Evolutionary conservation across 2,797 vertebrate genomes (phyloP).

Genomic region (Takifugu ocellatus): DNA sequence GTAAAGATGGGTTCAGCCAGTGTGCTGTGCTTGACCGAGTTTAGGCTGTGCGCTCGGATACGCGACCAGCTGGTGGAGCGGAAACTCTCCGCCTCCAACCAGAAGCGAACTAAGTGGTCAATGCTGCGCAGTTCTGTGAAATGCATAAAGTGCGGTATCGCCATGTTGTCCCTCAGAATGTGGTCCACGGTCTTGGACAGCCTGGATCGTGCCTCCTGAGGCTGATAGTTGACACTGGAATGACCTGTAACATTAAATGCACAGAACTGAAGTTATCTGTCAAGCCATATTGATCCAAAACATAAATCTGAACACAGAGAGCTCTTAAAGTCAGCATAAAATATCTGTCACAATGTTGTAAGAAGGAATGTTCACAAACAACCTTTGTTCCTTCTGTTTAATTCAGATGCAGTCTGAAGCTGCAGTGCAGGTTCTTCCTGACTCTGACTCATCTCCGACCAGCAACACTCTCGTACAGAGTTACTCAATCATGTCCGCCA

Average conservation of each 20-base stretch:
- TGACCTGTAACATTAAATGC: conserved; percentile 79
- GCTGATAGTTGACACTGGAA: conserved; percentile 93
- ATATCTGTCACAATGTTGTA: too few species aligned
- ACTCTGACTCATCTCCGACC: conserved; percentile 27
- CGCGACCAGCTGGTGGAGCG: conserved; percentile 93
- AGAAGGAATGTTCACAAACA: too few species aligned
- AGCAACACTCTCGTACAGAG: conserved; percentile 30
- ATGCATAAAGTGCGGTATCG: conserved; percentile 91
- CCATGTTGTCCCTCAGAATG: conserved; percentile 85
- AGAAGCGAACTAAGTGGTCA: conserved; percentile 93
- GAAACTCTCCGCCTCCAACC: conserved; percentile 95
- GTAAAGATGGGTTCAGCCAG: conserved; percentile 84
- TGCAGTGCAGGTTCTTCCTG: conserved; percentile 64
- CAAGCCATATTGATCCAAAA: not conserved
- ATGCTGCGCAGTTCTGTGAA: conserved; percentile 89
- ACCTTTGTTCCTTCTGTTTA: not conserved
- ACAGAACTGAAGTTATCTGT: not conserved
- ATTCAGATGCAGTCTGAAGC: conserved; percentile 22
- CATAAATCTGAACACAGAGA: not conserved
- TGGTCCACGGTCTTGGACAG: conserved; percentile 96
- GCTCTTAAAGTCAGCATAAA: too few species aligned
- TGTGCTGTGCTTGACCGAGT: conserved; percentile 95
- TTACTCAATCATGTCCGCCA: conserved; percentile 1
- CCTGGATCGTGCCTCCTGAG: conserved; percentile 91
- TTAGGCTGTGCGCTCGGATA: conserved; percentile 92